Evolutionary conservation across 2,888 invertebrate genomes (phyloP).

Genomic region (Eupeodes latifasciatus): DNA sequence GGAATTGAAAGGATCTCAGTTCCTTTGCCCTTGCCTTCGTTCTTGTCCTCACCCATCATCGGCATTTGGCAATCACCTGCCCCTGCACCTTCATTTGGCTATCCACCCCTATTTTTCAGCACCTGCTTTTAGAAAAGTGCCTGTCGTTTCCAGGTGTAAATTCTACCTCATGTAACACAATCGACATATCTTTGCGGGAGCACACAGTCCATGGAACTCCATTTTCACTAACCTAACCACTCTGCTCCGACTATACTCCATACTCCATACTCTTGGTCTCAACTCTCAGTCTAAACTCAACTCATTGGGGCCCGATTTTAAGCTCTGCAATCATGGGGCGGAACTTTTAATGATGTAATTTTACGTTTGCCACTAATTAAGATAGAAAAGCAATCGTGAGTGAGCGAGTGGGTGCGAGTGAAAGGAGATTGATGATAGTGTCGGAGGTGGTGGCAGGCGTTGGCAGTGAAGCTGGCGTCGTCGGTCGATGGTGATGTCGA

Average conservation of each 20-base stretch:
- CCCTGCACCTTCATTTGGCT: neutral
- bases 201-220: constrained; percentile 52
- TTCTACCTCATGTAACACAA: constrained; percentile 70
- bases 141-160: constrained; percentile 64
- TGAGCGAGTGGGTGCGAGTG: constrained; percentile 52
- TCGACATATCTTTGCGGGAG: constrained; percentile 64
- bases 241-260: neutral
- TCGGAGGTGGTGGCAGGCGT: neutral
- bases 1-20: constrained; percentile 68
- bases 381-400: constrained; percentile 75
- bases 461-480: neutral
- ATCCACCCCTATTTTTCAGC: constrained; percentile 9
- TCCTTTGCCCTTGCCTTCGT: neutral
- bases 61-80: constrained; percentile 3
- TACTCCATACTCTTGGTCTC: too few relatives aligned
- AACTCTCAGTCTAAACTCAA: neutral
- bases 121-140: constrained; percentile 39
- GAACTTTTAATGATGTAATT: constrained; percentile 77
- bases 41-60: neutral
- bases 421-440: constrained; percentile 34
- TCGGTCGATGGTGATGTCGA: constrained; percentile 6
- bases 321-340: constrained; percentile 72
- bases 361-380: constrained; percentile 77
- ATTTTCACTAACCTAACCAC: constrained; percentile 28
- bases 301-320: constrained; percentile 49